These are phyloP conservation scores for Illadopsis cleaveri DNA, from an alignment of 2,113 vertebrate genomes.

Conservation along the genomic window DNA sequence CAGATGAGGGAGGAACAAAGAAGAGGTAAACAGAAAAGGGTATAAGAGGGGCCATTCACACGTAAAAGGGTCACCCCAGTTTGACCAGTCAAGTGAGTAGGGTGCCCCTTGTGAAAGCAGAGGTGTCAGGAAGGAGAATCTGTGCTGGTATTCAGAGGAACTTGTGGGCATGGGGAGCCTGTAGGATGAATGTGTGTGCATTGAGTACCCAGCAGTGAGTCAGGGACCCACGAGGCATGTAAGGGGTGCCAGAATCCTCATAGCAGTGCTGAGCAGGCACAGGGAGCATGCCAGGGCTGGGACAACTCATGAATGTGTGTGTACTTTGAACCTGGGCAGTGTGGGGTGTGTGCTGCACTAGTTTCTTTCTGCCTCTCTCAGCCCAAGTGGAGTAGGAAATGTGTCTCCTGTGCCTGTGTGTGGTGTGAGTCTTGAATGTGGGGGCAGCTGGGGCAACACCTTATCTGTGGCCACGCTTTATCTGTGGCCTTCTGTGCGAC, in stretches of 20 bases:
- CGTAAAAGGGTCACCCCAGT: neutral
- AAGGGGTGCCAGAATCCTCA: rapidly evolving
- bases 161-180: rapidly evolving
- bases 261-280: rapidly evolving
- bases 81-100: neutral
- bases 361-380: neutral
- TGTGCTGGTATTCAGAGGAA: neutral
- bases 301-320: rapidly evolving
- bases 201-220: rapidly evolving
- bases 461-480: neutral
- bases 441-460: neutral
- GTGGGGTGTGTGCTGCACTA: neutral
- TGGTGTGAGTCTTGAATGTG: neutral
- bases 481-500: neutral
- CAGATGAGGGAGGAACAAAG: neutral
- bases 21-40: neutral
- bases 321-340: neutral
- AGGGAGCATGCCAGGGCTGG: rapidly evolving
- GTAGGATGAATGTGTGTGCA: neutral
- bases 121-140: rapidly evolving
- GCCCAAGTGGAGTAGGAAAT: rapidly evolving
- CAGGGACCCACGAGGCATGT: rapidly evolving
- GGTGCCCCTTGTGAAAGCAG: rapidly evolving
- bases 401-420: rapidly evolving
- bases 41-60: neutral